Conservation (phyloP, 2,797 vertebrate species). For the Erethizon dorsatum region DNA sequence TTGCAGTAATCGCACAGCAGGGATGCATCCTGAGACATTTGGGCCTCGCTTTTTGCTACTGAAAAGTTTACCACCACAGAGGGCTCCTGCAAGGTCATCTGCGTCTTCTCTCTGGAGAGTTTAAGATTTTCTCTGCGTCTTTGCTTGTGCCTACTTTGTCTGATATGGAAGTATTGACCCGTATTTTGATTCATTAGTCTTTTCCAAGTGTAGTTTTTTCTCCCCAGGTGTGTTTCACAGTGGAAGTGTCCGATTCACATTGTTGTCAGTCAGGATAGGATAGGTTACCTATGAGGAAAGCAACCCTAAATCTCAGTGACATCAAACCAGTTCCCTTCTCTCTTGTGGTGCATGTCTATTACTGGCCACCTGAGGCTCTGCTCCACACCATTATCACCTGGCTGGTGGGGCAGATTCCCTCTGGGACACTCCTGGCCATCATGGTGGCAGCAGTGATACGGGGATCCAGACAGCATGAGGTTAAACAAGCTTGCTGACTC, state of each 20-base stretch:
- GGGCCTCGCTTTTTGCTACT: accelerated
- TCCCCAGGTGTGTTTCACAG: neutral
- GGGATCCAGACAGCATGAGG: accelerated
- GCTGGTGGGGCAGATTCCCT: neutral
- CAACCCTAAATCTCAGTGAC: neutral
- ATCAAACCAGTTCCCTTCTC: neutral
- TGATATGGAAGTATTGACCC: neutral
- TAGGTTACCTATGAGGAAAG: neutral
- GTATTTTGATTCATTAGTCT: neutral
- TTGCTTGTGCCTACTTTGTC: neutral
- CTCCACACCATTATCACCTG: accelerated
- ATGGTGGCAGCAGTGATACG: accelerated
- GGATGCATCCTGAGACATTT: accelerated
- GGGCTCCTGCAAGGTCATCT: accelerated
- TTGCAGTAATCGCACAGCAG: neutral
- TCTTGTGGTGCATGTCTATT: neutral
- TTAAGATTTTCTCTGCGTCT: neutral
- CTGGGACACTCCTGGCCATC: neutral
- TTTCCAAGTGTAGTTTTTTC: neutral
- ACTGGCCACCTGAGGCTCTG: neutral
- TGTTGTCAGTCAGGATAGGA: neutral
- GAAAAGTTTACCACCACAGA: too few relatives aligned
- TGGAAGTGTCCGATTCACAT: neutral
- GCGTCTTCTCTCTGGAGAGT: neutral
- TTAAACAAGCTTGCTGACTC: accelerated